Base-by-base conservation (phyloP, 2,888 invertebrate species). In the Malthinus seriepunctatus region DNA sequence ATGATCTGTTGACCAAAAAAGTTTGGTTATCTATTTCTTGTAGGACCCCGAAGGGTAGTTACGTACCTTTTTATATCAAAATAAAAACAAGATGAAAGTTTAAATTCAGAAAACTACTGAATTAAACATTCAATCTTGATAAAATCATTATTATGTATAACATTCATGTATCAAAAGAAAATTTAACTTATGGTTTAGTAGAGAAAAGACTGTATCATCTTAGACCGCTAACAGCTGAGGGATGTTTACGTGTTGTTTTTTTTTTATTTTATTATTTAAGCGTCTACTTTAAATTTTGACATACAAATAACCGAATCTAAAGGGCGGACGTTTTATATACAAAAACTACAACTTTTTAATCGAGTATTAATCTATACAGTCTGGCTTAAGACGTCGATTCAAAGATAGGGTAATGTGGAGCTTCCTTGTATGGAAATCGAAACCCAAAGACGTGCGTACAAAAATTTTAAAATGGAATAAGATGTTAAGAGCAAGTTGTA, bases 361-460 rank as follows among this genome's bases (percentile, higher is more conserved):
- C 56, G 32, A 37, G 57, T 47, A 59, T 48, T 54, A 59, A 59
- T 59, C 59, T 59, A 51, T 23, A 23, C 23, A 49, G 50, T 59
- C 53, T 53, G 53, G 54, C 23, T 23, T 46, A 44, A 59, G 59
- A 56, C 55, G 50, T 56, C 44, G 60, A 60, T 60, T 47, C 51
- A 48, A 52, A 60, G 60, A 60, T 60, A 60, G 56, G 39, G 44
- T 56, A 52, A 56, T 52, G 52, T 45, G 47, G 44, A 49, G 52
- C 49, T 60, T 56, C 56, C 60, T 56, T 60, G 56, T 56, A 60
- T 56, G 60, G 56, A 56, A 52, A 56, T 51, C 51, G 60, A 60
- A 55, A 51, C 51, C 46, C 45, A 54, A 52, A 59, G 54, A 50
- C 46, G 54, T 8, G 50, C 54, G 50, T 44, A 31, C 37, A 48